Conservation (phyloP, 1,140 invertebrate species). For the Conus betulinus region DNA sequence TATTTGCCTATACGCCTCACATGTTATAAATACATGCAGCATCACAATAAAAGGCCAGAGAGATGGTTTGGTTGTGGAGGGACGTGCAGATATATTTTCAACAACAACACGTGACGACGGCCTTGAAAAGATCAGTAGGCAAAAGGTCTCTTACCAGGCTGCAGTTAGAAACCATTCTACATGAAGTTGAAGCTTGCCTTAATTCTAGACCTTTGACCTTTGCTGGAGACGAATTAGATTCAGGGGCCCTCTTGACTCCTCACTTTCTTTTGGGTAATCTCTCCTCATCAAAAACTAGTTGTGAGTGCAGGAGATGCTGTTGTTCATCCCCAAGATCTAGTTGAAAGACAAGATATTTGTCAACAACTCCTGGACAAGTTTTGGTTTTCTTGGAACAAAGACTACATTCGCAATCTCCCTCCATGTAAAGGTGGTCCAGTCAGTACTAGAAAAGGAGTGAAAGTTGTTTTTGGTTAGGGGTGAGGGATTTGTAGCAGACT, state of each 20-base stretch:
- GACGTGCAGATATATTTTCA: too few species aligned
- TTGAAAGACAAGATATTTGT: not conserved
- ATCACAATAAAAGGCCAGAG: too few species aligned
- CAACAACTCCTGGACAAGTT: slow-evolving; percentile 18
- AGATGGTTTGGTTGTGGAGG: too few species aligned
- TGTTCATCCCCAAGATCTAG: not conserved
- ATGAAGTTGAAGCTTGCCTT: slow-evolving; percentile 18
- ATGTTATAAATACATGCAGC: too few species aligned
- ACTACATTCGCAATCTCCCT: slow-evolving; percentile 1
- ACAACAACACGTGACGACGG: not conserved
- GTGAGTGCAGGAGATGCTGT: not conserved
- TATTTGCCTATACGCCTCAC: too few species aligned
- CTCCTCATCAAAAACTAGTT: not conserved
- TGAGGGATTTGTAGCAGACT: not conserved
- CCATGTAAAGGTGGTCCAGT: too few species aligned
- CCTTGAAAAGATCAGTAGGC: not conserved
- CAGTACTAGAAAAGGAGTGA: too few species aligned
- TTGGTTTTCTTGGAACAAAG: not conserved
- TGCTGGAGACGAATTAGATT: slow-evolving; percentile 1
- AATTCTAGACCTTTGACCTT: not conserved
- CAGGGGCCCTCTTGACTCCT: slow-evolving; percentile 12
- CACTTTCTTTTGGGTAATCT: not conserved
- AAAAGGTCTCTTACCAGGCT: not conserved
- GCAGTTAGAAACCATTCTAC: not conserved
- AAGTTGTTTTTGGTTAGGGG: not conserved